phyloP scores from a whole-genome alignment of 1,140 invertebrate genomes.

The Arctopsyche grandis region DNA sequence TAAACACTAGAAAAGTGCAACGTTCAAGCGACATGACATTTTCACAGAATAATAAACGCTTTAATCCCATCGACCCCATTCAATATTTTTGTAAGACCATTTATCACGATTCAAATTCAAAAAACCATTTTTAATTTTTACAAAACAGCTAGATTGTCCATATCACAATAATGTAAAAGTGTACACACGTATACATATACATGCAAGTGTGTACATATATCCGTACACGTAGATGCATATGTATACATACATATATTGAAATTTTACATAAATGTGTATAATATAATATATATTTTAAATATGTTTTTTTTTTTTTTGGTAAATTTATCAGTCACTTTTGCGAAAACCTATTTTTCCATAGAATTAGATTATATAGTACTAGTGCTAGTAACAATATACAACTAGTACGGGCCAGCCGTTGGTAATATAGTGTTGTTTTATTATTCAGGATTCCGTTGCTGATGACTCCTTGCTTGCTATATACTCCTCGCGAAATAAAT shows the following conservation, averaged over 20 bases:
- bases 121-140: conserved; percentile 35
- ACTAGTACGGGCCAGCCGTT: conserved; percentile 52
- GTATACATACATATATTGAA: conserved; percentile 45
- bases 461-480: background rate
- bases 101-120: conserved; percentile 6
- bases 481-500: too few species aligned
- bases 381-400: conserved; percentile 48
- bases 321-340: conserved; percentile 55
- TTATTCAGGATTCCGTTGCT: conserved; percentile 28
- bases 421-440: conserved; percentile 37
- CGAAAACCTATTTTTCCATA: conserved; percentile 54
- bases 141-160: conserved; percentile 54
- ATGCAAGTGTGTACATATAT: conserved; percentile 1
- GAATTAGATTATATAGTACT: conserved; percentile 52
- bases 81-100: background rate
- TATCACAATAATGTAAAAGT: conserved; percentile 53
- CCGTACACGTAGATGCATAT: conserved; percentile 12
- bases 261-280: conserved; percentile 52
- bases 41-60: too few species aligned
- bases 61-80: too few species aligned
- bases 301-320: conserved; percentile 39
- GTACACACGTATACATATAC: conserved; percentile 12
- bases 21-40: too few species aligned
- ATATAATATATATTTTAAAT: conserved; percentile 54
- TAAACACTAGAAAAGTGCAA: too few species aligned